These are phyloP conservation scores for Protaetia brevitarsis DNA, from an alignment of 1,140 invertebrate genomes.

Conservation along the genomic window DNA sequence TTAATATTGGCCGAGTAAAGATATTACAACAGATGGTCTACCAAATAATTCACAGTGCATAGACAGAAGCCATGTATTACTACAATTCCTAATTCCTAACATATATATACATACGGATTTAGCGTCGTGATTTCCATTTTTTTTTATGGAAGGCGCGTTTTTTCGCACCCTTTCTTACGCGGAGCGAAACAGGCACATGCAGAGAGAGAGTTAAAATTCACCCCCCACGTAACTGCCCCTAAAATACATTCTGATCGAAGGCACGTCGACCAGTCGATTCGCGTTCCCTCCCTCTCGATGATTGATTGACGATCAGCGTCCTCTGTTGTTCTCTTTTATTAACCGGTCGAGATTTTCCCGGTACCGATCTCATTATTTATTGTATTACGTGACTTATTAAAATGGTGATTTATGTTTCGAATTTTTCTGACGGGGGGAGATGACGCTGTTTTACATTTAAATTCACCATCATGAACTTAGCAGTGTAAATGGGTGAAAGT, in stretches of 20 bases:
- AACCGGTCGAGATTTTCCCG: background rate
- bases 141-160: background rate
- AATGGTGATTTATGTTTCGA: background rate
- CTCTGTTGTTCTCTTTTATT: constrained; percentile 1
- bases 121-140: constrained; percentile 2
- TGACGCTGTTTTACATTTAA: background rate
- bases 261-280: background rate
- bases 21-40: too few species aligned
- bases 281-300: background rate
- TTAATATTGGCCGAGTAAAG: too few species aligned
- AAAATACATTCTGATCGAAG: background rate
- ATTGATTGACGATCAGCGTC: background rate
- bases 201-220: constrained; percentile 16
- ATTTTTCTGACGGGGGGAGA: background rate
- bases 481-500: too few species aligned
- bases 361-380: background rate
- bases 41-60: too few species aligned
- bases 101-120: too few species aligned
- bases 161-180: background rate
- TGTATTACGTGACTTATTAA: constrained; percentile 4
- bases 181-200: too few species aligned
- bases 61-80: too few species aligned
- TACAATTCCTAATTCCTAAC: too few species aligned
- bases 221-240: background rate
- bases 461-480: too few species aligned